Percentiles rank a stretch among this genome's conserved stretches.
Conservation (phyloP, 1,140 invertebrate genomes). For the Brachionus plicatilis region DNA sequence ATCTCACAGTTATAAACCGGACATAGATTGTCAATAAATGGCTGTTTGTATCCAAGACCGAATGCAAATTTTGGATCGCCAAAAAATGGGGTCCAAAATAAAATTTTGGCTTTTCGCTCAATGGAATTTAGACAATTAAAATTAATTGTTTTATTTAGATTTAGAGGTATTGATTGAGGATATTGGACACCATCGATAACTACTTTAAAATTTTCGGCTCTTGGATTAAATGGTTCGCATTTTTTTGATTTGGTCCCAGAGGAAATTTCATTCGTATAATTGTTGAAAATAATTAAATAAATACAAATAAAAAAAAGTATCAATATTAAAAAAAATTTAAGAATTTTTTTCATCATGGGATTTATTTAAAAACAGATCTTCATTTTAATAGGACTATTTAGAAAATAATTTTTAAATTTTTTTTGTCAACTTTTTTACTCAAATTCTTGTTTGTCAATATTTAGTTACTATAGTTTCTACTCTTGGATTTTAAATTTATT, state of each 20-base stretch:
- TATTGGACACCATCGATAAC: background rate
- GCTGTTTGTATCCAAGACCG: background rate
- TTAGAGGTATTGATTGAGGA: background rate
- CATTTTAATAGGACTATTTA: no score
- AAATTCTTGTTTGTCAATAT: background rate
- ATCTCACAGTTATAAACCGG: conserved; percentile 14
- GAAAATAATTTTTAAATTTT: no score
- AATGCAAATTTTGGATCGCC: conserved; percentile 4
- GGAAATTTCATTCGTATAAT: background rate
- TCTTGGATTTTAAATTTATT: background rate
- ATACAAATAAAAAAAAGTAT: background rate
- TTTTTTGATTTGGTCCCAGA: background rate
- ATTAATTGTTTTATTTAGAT: conserved; percentile 4
- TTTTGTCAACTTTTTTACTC: background rate
- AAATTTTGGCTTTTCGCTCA: background rate
- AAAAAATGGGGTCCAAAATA: conserved; percentile 25
- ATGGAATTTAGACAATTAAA: background rate
- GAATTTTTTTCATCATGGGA: no score
- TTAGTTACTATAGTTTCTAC: background rate
- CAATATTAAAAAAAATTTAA: background rate
- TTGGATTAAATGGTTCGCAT: background rate
- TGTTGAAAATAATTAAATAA: background rate
- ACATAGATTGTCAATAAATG: background rate
- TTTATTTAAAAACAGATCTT: no score
- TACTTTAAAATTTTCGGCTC: background rate